A percentile compares a stretch with the other conserved stretches of the same genome.
Evolutionary conservation across 2,113 vertebrate genomes (phyloP).

Genomic region (Gallinago paraguaiae): DNA sequence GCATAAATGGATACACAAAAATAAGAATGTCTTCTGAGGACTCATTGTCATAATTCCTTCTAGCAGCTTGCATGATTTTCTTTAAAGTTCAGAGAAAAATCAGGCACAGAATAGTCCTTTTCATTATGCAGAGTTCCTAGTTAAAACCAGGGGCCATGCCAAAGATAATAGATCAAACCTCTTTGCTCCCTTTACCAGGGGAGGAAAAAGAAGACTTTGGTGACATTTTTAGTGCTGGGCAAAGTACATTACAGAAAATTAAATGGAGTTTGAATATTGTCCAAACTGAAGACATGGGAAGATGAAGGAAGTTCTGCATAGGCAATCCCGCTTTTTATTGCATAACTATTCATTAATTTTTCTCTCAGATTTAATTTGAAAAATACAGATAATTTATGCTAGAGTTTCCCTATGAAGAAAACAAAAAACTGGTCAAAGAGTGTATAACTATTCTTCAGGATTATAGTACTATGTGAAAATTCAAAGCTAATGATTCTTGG

Average conservation of each 20-base stretch:
- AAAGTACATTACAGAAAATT: neutral
- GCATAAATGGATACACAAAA: neutral
- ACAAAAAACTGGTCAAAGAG: neutral
- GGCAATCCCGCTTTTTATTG: neutral
- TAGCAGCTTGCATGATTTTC: neutral
- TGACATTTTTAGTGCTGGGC: neutral
- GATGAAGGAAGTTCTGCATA: neutral
- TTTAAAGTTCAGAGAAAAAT: neutral
- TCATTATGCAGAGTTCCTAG: neutral
- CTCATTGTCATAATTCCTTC: neutral
- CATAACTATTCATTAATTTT: neutral
- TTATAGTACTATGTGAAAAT: neutral
- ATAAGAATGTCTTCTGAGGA: neutral
- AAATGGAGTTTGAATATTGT: neutral
- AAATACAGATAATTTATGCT: neutral
- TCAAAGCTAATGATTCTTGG: neutral
- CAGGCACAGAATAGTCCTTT: neutral
- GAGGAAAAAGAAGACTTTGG: neutral
- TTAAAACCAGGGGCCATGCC: neutral
- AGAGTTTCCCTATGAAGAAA: neutral
- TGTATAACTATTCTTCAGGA: neutral
- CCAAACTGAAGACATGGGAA: neutral
- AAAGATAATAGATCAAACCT: neutral
- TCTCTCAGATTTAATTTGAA: neutral
- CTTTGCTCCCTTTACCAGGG: neutral